A percentile compares a stretch with the other conserved stretches of the same genome.
These are phyloP conservation scores for Tenebrio molitor DNA, from an alignment of 1,140 invertebrate genomes.

Conservation along the genomic window DNA sequence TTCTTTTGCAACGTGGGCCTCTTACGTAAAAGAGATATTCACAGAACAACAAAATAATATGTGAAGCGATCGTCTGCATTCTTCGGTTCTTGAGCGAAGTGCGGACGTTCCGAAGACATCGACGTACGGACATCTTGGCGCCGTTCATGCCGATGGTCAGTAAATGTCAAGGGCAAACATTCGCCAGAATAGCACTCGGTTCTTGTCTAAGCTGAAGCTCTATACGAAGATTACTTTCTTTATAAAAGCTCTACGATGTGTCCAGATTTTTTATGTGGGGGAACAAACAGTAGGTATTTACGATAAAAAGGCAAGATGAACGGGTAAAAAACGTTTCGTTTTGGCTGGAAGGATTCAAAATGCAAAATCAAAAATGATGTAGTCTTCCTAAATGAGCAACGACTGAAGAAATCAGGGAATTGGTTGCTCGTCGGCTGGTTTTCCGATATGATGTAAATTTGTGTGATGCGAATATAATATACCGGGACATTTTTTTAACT, in stretches of 20 bases:
- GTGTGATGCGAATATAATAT: too few relatives aligned
- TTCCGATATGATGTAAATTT: too few relatives aligned
- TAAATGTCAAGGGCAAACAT: slow-evolving; percentile 51
- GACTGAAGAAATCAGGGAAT: too few relatives aligned
- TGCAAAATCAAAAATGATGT: too few relatives aligned
- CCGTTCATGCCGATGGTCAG: slow-evolving; percentile 47
- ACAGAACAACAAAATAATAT: too few relatives aligned
- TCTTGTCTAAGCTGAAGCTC: slow-evolving; percentile 43
- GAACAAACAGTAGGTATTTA: slow-evolving; percentile 11
- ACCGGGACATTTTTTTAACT: too few relatives aligned
- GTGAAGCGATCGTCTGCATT: slow-evolving; percentile 15
- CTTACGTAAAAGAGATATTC: not conserved
- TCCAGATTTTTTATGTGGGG: slow-evolving; percentile 3
- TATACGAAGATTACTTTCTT: slow-evolving; percentile 44
- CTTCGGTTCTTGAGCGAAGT: slow-evolving; percentile 26
- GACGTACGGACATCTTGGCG: slow-evolving; percentile 45
- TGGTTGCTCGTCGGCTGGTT: too few relatives aligned
- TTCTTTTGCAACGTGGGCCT: slow-evolving; percentile 4
- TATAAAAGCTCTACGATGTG: slow-evolving; percentile 37
- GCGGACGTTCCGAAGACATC: slow-evolving; percentile 47
- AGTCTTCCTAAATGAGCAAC: too few relatives aligned
- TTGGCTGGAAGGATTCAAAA: too few relatives aligned
- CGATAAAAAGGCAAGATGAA: slow-evolving; percentile 7
- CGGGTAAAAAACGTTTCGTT: too few relatives aligned
- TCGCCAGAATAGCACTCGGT: slow-evolving; percentile 44